A percentile compares a stretch with the other conserved stretches of the same genome.
Evolutionary conservation across 2,888 invertebrate species (phyloP).

Genomic region (Drosophila fungiperda): DNA sequence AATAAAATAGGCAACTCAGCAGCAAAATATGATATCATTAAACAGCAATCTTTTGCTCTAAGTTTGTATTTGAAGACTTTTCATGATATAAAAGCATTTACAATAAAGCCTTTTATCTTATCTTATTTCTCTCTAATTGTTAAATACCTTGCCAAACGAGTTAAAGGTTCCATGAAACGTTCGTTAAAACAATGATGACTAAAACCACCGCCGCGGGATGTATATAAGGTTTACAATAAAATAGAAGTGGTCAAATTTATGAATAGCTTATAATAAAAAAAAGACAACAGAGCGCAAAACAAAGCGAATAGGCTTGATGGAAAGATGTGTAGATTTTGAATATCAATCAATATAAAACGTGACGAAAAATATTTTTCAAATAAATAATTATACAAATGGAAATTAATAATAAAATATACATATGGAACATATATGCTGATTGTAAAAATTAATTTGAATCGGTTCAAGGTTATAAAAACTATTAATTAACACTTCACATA

Average conservation of each 20-base stretch:
- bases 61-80: constrained; percentile 5
- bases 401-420: neutral
- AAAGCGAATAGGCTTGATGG: neutral
- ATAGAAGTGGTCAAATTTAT: neutral
- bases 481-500: neutral
- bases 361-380: neutral
- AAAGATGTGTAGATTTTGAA: neutral
- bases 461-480: neutral
- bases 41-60: neutral
- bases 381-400: neutral
- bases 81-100: constrained; percentile 1
- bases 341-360: neutral
- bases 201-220: constrained; percentile 13
- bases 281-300: neutral
- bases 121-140: constrained; percentile 11
- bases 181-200: constrained; percentile 24
- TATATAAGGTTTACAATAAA: constrained; percentile 1
- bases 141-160: constrained; percentile 41
- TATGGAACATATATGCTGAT: neutral
- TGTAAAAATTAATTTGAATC: neutral
- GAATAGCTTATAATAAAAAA: neutral
- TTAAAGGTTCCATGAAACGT: constrained; percentile 26
- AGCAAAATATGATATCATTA: neutral
- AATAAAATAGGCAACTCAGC: neutral
- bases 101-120: constrained; percentile 14